phyloP scores from a whole-genome alignment of 1,140 invertebrate species.

The Pogonus chalceus region DNA sequence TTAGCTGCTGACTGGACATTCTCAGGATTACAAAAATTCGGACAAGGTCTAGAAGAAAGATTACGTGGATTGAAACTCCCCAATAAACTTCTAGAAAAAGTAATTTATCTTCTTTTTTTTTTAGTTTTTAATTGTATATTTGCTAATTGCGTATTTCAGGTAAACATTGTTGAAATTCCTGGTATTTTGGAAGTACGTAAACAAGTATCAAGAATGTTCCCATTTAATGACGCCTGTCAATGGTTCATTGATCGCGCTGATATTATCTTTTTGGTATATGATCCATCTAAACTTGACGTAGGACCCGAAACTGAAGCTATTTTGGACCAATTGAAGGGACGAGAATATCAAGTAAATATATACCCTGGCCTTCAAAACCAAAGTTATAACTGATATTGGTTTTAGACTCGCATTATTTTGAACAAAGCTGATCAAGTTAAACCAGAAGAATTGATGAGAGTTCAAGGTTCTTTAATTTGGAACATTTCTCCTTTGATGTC shows the following conservation, averaged over 20 bases:
- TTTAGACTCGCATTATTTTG: constrained; percentile 75
- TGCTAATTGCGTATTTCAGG: constrained; percentile 54
- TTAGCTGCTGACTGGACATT: constrained; percentile 88
- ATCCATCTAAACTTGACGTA: constrained; percentile 89
- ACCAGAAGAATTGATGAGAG: constrained; percentile 83
- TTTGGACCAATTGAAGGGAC: constrained; percentile 84
- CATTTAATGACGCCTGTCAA: constrained; percentile 91
- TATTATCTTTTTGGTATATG: constrained; percentile 90
- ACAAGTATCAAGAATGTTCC: constrained; percentile 84
- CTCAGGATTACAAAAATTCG: constrained; percentile 88
- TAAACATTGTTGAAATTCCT: constrained; percentile 93
- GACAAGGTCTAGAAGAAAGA: constrained; percentile 82
- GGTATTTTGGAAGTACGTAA: constrained; percentile 90
- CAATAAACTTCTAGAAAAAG: constrained; percentile 80
- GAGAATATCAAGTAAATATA: constrained; percentile 66
- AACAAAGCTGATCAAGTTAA: constrained; percentile 93
- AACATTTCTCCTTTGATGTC: constrained; percentile 92
- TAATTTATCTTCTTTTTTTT: constrained; percentile 33
- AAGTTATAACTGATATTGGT: constrained; percentile 9
- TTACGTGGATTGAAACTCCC: constrained; percentile 73
- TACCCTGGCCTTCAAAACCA: background rate
- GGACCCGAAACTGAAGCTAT: constrained; percentile 90
- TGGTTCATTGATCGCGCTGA: constrained; percentile 95
- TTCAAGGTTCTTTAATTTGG: constrained; percentile 90
- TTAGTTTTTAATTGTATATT: background rate